A percentile compares a stretch with the other conserved stretches of the same genome.
These are phyloP conservation scores for Ivindomyrus marchei DNA, from an alignment of 2,113 vertebrate genomes.

Conservation along the genomic window DNA sequence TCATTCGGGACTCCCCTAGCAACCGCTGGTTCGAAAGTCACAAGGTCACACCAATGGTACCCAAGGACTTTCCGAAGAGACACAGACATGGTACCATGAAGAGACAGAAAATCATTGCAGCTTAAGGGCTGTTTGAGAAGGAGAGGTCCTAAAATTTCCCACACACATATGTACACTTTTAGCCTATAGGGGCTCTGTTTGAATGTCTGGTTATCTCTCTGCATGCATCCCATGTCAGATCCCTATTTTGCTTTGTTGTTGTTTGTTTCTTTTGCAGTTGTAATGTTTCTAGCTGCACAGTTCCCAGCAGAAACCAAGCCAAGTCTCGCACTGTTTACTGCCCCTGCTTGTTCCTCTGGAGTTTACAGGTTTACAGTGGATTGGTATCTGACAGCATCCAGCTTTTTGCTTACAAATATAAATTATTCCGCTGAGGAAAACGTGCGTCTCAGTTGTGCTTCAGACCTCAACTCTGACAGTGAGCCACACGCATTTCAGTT, in stretches of 20 bases:
- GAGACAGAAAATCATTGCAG: neutral
- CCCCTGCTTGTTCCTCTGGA: neutral
- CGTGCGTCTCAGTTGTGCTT: neutral
- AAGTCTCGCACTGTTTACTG: neutral
- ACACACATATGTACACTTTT: neutral
- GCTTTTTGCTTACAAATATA: neutral
- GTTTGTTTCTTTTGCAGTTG: neutral
- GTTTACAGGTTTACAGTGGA: neutral
- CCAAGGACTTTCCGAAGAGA: too few species aligned
- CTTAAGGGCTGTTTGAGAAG: neutral
- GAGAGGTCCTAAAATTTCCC: neutral
- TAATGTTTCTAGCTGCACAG: neutral
- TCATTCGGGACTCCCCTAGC: too few species aligned
- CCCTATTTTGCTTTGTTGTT: neutral
- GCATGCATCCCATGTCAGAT: neutral
- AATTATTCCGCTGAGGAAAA: neutral
- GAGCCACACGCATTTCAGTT: neutral
- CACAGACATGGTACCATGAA: too few species aligned
- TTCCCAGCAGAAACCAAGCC: neutral
- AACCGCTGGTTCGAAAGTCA: too few species aligned
- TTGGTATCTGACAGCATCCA: neutral
- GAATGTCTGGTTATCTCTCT: neutral
- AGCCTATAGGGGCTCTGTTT: neutral
- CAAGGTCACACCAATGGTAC: too few species aligned
- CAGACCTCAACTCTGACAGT: neutral